phyloP scores from a whole-genome alignment of 2,888 invertebrate species.

The Ennomos fuscantarius region DNA sequence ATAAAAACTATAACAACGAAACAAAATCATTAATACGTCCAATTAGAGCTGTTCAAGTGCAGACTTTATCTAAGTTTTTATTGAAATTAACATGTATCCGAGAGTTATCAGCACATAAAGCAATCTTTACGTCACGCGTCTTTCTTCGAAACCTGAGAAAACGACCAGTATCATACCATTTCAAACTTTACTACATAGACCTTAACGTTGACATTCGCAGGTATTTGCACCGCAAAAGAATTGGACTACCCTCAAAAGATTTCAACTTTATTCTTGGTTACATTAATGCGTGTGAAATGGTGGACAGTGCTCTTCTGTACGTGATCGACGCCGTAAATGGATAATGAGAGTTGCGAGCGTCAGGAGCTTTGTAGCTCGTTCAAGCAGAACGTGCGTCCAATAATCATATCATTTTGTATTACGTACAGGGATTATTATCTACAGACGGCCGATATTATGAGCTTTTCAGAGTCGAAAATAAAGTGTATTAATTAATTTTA shows the following conservation, averaged over 20 bases:
- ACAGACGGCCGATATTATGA: too few species aligned
- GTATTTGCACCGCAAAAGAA: background rate
- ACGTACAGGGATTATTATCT: too few species aligned
- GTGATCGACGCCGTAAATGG: constrained; percentile 30
- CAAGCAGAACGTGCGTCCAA: too few species aligned
- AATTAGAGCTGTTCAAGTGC: constrained; percentile 16
- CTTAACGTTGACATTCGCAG: constrained; percentile 13
- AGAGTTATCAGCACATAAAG: constrained; percentile 31
- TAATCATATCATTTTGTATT: too few species aligned
- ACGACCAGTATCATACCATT: background rate
- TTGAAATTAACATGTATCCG: constrained; percentile 21
- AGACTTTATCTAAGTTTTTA: constrained; percentile 10
- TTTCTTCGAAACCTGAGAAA: constrained; percentile 13
- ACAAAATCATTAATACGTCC: constrained; percentile 12
- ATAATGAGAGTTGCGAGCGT: constrained; percentile 23
- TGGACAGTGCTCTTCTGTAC: constrained; percentile 28
- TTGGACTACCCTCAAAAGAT: constrained; percentile 2
- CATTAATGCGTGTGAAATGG: constrained; percentile 29
- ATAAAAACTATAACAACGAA: constrained; percentile 12
- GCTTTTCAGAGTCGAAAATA: too few species aligned
- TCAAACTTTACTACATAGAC: background rate
- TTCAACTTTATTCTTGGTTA: constrained; percentile 12
- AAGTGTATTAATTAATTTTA: too few species aligned
- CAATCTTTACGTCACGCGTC: constrained; percentile 16
- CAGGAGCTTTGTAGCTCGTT: background rate